Evolutionary conservation across 2,888 invertebrate species (phyloP).

Genomic region (Baccha elongata): DNA sequence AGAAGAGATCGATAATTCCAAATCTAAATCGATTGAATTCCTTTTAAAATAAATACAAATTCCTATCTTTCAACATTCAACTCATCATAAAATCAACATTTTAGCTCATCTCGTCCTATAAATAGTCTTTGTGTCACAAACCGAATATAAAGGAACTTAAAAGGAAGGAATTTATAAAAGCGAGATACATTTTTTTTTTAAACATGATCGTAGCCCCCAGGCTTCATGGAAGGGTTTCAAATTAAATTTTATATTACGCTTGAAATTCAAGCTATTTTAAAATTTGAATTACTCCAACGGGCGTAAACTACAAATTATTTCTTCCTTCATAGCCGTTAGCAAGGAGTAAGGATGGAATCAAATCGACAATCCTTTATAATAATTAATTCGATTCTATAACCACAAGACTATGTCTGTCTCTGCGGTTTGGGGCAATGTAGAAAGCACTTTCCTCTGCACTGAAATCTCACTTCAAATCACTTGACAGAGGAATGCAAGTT

Average conservation of each 20-base stretch:
- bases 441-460: conserved; percentile 2
- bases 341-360: conserved; percentile 19
- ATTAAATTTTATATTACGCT: conserved; percentile 17
- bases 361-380: conserved; percentile 58
- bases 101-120: too few species aligned
- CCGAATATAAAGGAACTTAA: too few species aligned
- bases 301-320: conserved; percentile 6
- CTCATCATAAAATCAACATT: too few species aligned
- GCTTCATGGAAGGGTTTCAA: conserved; percentile 7
- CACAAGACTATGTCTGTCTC: conserved; percentile 24
- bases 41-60: too few species aligned
- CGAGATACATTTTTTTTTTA: background rate
- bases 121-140: too few species aligned
- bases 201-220: conserved; percentile 13
- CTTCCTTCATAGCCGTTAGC: conserved; percentile 6
- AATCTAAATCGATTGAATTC: too few species aligned
- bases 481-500: background rate
- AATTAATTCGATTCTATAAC: conserved; percentile 56
- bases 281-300: background rate
- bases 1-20: too few species aligned
- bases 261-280: conserved; percentile 15
- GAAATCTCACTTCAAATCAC: conserved; percentile 27
- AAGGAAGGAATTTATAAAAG: too few species aligned
- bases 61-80: too few species aligned
- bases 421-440: conserved; percentile 15